These are phyloP conservation scores for Mastomys coucha DNA, from an alignment of 2,113 vertebrate genomes.

Conservation along the genomic window DNA sequence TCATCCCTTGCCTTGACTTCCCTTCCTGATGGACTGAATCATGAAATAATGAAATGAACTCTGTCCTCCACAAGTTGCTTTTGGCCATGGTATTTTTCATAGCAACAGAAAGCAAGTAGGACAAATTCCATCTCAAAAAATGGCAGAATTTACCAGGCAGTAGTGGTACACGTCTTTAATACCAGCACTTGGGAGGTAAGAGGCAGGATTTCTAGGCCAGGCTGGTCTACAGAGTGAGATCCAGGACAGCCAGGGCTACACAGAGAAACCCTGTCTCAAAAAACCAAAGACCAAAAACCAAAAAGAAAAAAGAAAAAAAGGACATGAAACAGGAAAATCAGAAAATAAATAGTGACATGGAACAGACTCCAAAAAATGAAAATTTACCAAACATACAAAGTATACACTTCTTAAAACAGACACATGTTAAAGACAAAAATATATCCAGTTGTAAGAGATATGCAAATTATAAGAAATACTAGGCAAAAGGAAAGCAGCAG, in stretches of 20 bases:
- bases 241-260: no score
- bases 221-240: no score
- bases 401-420: not conserved
- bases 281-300: no score
- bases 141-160: not conserved
- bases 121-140: not conserved
- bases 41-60: not conserved
- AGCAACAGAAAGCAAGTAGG: not conserved
- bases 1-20: not conserved
- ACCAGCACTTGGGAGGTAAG: no score
- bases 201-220: no score
- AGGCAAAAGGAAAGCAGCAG: not conserved
- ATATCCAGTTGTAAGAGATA: not conserved
- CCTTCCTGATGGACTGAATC: not conserved
- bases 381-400: not conserved
- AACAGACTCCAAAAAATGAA: not conserved
- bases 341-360: not conserved
- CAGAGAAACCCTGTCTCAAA: no score
- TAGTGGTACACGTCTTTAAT: no score
- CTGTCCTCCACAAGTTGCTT: not conserved
- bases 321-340: constrained; percentile 5
- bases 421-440: not conserved
- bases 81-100: not conserved
- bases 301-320: constrained; percentile 38
- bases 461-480: not conserved